A percentile compares a stretch with the other conserved stretches of the same genome.
phyloP scores from a whole-genome alignment of 1,140 invertebrate species.

The Lucilia cuprina region DNA sequence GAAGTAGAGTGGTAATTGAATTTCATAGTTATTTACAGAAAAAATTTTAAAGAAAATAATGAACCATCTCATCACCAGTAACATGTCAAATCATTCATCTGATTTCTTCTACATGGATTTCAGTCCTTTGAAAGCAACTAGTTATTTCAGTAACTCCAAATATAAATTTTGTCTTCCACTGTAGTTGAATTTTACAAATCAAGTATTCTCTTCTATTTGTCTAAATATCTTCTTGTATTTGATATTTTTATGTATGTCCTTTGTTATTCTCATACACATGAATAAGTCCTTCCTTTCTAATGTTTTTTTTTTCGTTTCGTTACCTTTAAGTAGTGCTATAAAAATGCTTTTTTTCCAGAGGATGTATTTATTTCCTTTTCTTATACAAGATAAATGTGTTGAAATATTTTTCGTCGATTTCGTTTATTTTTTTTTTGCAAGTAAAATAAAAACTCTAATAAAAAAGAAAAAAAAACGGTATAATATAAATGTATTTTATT shows the following conservation, averaged over 20 bases:
- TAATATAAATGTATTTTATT: slow-evolving; percentile 9
- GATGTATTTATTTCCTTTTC: background rate
- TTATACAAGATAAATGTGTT: slow-evolving; percentile 18
- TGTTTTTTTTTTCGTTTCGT: background rate
- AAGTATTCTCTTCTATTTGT: no score
- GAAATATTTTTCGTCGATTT: background rate
- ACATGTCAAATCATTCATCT: no score
- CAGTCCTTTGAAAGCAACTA: no score
- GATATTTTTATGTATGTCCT: background rate
- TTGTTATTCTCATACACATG: background rate
- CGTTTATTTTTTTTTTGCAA: background rate
- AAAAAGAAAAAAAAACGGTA: background rate
- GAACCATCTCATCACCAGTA: no score
- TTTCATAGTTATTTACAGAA: no score
- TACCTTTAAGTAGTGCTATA: slow-evolving; percentile 24
- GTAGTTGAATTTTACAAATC: no score
- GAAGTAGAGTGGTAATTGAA: no score
- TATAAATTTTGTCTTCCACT: no score
- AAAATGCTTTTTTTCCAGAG: background rate
- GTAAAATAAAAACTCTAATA: background rate
- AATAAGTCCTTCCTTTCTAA: background rate
- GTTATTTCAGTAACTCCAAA: no score
- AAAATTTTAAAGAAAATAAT: no score
- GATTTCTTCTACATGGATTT: no score
- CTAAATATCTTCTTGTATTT: no score